Conservation (phyloP, 2,888 invertebrate genomes). For the Mythimna vitellina region DNA sequence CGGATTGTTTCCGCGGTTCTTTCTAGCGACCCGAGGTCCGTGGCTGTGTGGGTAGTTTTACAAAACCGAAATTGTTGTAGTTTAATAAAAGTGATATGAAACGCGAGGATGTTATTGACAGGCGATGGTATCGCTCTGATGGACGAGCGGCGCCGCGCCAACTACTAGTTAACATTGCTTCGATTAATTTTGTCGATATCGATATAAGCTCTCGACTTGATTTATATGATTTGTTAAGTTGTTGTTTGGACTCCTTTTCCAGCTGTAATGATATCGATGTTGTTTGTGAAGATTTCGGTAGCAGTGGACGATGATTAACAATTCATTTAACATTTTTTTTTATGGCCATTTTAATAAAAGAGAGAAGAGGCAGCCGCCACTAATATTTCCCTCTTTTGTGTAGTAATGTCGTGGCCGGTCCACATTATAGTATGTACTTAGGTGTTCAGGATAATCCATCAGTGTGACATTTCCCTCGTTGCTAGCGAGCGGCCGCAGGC, state of each 20-base stretch:
- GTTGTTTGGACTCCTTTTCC: slow-evolving; percentile 13
- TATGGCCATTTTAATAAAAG: neutral
- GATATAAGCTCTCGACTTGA: slow-evolving; percentile 24
- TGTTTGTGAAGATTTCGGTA: neutral
- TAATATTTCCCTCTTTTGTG: neutral
- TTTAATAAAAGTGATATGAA: slow-evolving; percentile 89
- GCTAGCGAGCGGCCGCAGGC: slow-evolving; percentile 12
- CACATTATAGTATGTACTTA: neutral
- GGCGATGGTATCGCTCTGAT: slow-evolving; percentile 70
- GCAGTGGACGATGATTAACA: neutral
- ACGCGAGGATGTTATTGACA: slow-evolving; percentile 84
- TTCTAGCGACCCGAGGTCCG: slow-evolving; percentile 75
- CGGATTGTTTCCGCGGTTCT: slow-evolving; percentile 61
- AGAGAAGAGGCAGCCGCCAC: neutral
- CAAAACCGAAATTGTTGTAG: slow-evolving; percentile 85
- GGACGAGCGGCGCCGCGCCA: slow-evolving; percentile 63
- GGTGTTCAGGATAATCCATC: neutral
- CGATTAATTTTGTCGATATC: slow-evolving; percentile 39
- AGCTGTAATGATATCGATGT: slow-evolving; percentile 9
- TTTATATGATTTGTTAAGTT: slow-evolving; percentile 23
- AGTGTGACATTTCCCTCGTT: neutral
- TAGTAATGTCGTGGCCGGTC: too few species aligned
- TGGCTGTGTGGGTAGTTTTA: slow-evolving; percentile 87
- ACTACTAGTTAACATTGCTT: slow-evolving; percentile 45
- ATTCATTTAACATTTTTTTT: neutral